Evolutionary conservation across 2,113 vertebrate genomes (phyloP), one percentile per base, ranked within the genome.

Genomic region (Pungitius pungitius): DNA sequence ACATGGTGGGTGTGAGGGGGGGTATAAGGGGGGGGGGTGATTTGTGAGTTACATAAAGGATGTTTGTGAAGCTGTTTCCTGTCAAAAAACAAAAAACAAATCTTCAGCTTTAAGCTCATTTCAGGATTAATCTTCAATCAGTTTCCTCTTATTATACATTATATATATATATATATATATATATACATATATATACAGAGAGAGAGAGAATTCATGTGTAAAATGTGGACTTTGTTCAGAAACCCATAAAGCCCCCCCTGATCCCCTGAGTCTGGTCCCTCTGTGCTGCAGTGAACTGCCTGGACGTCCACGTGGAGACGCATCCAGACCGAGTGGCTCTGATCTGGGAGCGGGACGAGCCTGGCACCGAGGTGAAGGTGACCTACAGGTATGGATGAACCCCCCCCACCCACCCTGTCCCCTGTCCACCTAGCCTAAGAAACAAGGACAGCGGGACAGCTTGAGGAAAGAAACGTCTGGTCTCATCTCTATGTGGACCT

Each of bases 321-420:
- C 87, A 92, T 75, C 96, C 97, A 0, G 81, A 97, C 63, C 94
- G 90, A 71, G 80, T 96, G 22, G 97, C 96, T 80, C 92, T 98
- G 87, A 95, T 98, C 43, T 98, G 97, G 97, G 97, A 98, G 87
- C 93, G 92, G 64, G 96, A 98, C 43, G 96, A 98, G 35, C 96
- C 97, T 1, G 95, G 95, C 18, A 95, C 95, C 0, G 95, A 96
- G 80, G 94, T 95, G 82, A 90, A 88, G 56, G 85, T 98, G 86
- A 96, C 96, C 0, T 98, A 98, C 93, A 95, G 96, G 96, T 98
- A 94, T 3, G 51, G 24, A 26, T 22, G 1, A 2, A 3, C 9
- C 49, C n/a, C 3, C 3, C 6, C 33, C 33, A 4, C 6, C 33
- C 6, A 7, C 3, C 33, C 33, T 35, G 45, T n/a, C n/a, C n/a